Evolutionary conservation across 2,113 vertebrate species (phyloP), one percentile per base, ranked within the genome.

Genomic region (Malurus melanocephalus): DNA sequence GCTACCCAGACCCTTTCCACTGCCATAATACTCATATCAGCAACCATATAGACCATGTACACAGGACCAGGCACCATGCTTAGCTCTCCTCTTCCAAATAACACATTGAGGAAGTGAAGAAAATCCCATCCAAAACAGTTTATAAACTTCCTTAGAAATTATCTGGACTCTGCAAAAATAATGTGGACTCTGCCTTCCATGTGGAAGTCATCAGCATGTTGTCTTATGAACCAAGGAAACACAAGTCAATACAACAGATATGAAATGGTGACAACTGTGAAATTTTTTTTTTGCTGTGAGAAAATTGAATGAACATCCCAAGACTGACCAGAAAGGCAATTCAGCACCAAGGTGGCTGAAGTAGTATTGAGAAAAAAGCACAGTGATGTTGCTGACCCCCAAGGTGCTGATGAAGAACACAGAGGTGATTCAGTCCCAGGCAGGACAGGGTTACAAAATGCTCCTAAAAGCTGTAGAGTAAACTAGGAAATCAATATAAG

Each of bases 31-130:
- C 27, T 75, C 45, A 14, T 14, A 56, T 16, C 23, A 68, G 26
- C 8, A 55, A 15, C 40, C 16, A 52, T 27, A 5, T 45, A 13
- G 0, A 3, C 11, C 0, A 1, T 10, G 7, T n/a, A 42, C 16
- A 45, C 9, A 49, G 30, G 23, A 64, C 5, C 19, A 67, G n/a
- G 21, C 5, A 72, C 18, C 10, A 30, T 9, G 22, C 24, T 53
- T 49, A 51, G 13, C 43, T 46, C 26, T 66, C 13, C 32, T 32
- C 11, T 56, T 82, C 32, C 38, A 62, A 27, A 15, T 38, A 66
- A 22, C 1, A 6, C 13, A 11, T 0, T 13, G 7, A 9, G 10
- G 24, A 79, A 75, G 13, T 21, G 23, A 62, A 55, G 13, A 8
- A 67, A 91, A 60, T 45, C 26, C 57, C 46, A 19, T 53, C 67